Percentiles rank a stretch among this genome's conserved stretches.
phyloP scores from a whole-genome alignment of 2,113 vertebrate species.

The Ranitomeya imitator region DNA sequence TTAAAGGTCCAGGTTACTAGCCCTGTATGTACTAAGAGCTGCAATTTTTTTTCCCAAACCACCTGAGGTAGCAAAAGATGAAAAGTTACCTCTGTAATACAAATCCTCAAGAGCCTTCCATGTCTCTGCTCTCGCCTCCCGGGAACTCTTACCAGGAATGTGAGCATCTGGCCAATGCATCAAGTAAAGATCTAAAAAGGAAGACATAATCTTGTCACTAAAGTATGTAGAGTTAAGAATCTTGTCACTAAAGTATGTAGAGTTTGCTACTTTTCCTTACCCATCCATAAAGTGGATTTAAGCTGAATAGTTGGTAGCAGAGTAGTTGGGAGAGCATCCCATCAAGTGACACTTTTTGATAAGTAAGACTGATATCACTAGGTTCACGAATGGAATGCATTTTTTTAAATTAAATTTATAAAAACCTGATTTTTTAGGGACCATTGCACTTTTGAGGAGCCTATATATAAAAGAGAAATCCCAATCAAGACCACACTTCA shows the following conservation, averaged over 20 bases:
- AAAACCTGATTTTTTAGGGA: too few species aligned
- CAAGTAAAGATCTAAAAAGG: constrained; percentile 78
- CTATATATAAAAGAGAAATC: too few species aligned
- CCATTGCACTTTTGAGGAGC: too few species aligned
- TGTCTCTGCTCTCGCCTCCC: constrained; percentile 74
- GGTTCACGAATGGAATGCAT: too few species aligned
- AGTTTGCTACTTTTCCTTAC: background rate
- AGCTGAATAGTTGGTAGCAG: too few species aligned
- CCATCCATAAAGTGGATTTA: background rate
- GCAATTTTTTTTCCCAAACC: background rate
- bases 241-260: background rate
- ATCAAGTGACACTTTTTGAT: too few species aligned
- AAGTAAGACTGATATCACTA: too few species aligned
- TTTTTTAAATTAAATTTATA: too few species aligned
- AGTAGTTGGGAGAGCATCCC: too few species aligned
- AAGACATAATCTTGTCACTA: constrained; percentile 35
- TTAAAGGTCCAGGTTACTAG: too few species aligned
- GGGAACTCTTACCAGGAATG: constrained; percentile 64
- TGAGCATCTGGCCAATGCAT: constrained; percentile 75
- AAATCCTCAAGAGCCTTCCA: constrained; percentile 76
- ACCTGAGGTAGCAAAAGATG: background rate
- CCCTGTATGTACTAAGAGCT: too few species aligned
- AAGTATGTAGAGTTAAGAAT: background rate
- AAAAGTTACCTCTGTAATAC: constrained; percentile 68
- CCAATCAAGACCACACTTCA: too few species aligned